phyloP scores from a whole-genome alignment of 2,797 vertebrate species.

The Myotis vivesi region DNA sequence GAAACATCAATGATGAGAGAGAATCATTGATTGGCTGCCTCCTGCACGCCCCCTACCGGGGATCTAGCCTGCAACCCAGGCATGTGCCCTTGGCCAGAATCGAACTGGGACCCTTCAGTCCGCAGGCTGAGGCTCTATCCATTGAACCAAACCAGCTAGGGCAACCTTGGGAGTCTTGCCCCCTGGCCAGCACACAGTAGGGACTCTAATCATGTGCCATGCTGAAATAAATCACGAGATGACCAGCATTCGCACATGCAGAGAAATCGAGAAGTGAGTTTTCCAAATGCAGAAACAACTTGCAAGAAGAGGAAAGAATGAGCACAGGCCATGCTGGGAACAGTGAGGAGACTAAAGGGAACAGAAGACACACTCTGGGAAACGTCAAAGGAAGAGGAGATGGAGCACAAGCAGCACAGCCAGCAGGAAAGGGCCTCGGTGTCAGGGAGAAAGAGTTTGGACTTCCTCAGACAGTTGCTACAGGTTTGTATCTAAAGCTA shows the following conservation, averaged over 20 bases:
- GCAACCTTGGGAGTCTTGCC: background rate
- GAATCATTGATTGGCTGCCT: too few species aligned
- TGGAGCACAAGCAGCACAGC: fast-evolving
- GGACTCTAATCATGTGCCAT: background rate
- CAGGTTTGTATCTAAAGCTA: background rate
- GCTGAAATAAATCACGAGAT: background rate
- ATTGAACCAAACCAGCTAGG: too few species aligned
- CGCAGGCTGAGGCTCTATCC: too few species aligned
- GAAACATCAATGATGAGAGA: too few species aligned
- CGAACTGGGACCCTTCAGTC: too few species aligned
- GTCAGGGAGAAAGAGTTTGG: background rate
- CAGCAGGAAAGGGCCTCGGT: background rate
- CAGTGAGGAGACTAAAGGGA: background rate
- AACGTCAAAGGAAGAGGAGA: background rate
- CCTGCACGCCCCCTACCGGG: too few species aligned
- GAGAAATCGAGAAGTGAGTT: background rate
- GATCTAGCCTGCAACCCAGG: too few species aligned
- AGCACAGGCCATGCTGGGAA: background rate
- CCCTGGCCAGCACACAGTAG: background rate
- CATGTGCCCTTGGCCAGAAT: too few species aligned
- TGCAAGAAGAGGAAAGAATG: background rate
- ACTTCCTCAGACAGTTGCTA: background rate
- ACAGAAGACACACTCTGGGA: background rate
- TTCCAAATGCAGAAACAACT: background rate
- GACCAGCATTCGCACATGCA: background rate